Percentiles rank a stretch among this genome's conserved stretches.
phyloP scores from a whole-genome alignment of 2,797 vertebrate species.

The Chaunax sp. region DNA sequence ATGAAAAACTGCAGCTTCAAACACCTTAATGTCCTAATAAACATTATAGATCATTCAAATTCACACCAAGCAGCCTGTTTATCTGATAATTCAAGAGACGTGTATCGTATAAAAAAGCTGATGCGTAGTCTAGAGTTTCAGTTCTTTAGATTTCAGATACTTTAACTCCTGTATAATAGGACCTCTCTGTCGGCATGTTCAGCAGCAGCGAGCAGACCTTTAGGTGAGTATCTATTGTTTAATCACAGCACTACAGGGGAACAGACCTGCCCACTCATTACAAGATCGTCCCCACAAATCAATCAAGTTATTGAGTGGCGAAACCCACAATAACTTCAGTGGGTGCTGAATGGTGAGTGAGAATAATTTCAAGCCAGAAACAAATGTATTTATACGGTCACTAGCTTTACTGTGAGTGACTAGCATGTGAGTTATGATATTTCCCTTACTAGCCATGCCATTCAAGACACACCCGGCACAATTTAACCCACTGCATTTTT shows the following conservation, averaged over 20 bases:
- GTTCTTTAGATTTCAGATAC: slow-evolving; percentile 21
- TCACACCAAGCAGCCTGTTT: slow-evolving; percentile 7
- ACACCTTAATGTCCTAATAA: not conserved
- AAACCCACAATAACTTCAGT: slow-evolving; percentile 21
- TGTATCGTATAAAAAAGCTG: slow-evolving; percentile 2
- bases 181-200: slow-evolving; percentile 29
- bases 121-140: not conserved
- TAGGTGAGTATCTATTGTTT: slow-evolving; percentile 32
- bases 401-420: slow-evolving; percentile 5
- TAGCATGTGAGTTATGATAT: slow-evolving; percentile 7
- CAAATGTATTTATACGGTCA: slow-evolving; percentile 11
- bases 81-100: slow-evolving; percentile 26
- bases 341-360: slow-evolving; percentile 44
- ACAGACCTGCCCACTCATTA: slow-evolving; percentile 45
- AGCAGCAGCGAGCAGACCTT: slow-evolving; percentile 30
- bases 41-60: slow-evolving; percentile 7
- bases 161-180: slow-evolving; percentile 16
- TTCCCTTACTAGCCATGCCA: not conserved
- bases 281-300: slow-evolving; percentile 48
- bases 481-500: slow-evolving; percentile 5
- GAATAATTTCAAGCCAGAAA: slow-evolving; percentile 32
- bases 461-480: not conserved
- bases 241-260: slow-evolving; percentile 40
- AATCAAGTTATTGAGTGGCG: slow-evolving; percentile 33
- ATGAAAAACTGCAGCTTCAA: slow-evolving; percentile 14